These are phyloP conservation scores for Anas bernieri DNA, from an alignment of 2,797 vertebrate species.

Conservation along the genomic window DNA sequence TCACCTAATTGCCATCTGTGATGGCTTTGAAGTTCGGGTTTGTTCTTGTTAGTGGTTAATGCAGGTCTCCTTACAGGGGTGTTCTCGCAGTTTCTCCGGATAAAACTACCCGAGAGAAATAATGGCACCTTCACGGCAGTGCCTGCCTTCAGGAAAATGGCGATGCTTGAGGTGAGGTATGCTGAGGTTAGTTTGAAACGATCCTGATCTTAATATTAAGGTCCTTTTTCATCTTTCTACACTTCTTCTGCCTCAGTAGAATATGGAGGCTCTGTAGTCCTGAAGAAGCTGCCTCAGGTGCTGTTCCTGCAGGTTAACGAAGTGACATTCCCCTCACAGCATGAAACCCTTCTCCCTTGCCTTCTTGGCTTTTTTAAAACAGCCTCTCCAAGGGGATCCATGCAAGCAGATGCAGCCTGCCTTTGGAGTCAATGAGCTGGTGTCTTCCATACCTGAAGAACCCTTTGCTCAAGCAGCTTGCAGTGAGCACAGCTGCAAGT, in stretches of 20 bases:
- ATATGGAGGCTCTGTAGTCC: not conserved
- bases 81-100: not conserved
- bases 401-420: not conserved
- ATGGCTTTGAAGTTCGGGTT: not conserved
- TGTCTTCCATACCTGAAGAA: not conserved
- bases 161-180: not conserved
- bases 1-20: not conserved
- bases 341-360: not conserved
- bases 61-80: not conserved
- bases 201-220: not conserved
- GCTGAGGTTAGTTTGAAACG: not conserved
- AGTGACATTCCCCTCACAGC: not conserved
- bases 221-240: not conserved
- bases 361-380: not conserved
- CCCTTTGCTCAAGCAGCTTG: not conserved
- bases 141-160: not conserved
- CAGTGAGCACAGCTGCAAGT: not conserved
- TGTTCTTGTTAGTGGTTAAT: not conserved
- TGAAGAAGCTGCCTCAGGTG: not conserved
- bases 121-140: not conserved
- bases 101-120: not conserved
- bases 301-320: not conserved
- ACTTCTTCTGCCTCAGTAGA: not conserved
- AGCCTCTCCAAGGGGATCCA: not conserved
- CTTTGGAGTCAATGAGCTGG: not conserved